These are phyloP conservation scores for Macropis europaea DNA, from an alignment of 2,888 invertebrate genomes.

Conservation along the genomic window DNA sequence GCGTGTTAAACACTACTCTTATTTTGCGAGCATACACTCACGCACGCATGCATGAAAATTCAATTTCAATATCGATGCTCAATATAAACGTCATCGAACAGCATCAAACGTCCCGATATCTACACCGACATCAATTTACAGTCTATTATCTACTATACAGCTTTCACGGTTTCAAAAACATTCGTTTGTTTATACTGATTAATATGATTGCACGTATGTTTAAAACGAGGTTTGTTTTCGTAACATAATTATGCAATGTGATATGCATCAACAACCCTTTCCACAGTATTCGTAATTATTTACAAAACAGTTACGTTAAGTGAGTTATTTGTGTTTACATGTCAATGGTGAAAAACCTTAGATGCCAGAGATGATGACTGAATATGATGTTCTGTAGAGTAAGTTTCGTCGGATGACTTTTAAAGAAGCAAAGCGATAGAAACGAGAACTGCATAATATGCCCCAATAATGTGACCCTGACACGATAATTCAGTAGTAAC, in stretches of 20 bases:
- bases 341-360: too few relatives aligned
- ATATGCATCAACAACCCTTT: too few relatives aligned
- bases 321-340: too few relatives aligned
- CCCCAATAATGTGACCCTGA: slow-evolving; percentile 69
- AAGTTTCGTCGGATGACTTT: neutral
- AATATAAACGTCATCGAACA: neutral
- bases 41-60: slow-evolving; percentile 3
- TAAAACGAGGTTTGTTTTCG: neutral
- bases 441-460: slow-evolving; percentile 4
- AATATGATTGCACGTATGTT: neutral
- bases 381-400: neutral
- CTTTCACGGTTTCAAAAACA: neutral
- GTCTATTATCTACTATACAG: neutral
- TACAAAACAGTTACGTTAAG: too few relatives aligned
- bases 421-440: neutral
- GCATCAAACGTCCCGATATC: neutral
- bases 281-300: neutral
- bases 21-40: slow-evolving; percentile 6
- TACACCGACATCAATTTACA: neutral
- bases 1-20: slow-evolving; percentile 26
- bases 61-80: neutral
- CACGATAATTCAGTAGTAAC: slow-evolving; percentile 76
- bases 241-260: too few relatives aligned
- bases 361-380: too few relatives aligned
- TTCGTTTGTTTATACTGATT: slow-evolving; percentile 1